A percentile compares a stretch with the other conserved stretches of the same genome.
These are phyloP conservation scores for Sturnira hondurensis DNA, from an alignment of 2,113 vertebrate species.

Conservation along the genomic window DNA sequence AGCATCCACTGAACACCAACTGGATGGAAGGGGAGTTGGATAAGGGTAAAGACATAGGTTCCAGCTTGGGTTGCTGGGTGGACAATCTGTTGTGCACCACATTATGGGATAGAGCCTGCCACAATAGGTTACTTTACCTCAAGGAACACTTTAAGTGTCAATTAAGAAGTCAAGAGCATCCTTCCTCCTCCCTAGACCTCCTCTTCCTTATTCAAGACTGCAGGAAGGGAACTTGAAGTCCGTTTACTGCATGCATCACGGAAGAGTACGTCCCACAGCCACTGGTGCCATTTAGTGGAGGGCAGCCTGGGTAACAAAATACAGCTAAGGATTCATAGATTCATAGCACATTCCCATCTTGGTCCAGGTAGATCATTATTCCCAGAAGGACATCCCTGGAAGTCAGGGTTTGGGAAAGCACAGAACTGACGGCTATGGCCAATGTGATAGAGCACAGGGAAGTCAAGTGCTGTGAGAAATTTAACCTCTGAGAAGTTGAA, in stretches of 20 bases:
- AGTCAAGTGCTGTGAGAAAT: background rate
- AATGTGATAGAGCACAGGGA: background rate
- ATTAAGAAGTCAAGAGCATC: background rate
- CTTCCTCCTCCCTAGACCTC: background rate
- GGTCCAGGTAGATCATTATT: background rate
- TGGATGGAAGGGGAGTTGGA: fast-evolving
- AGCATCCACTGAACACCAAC: background rate
- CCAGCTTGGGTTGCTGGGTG: background rate
- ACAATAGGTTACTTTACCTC: background rate
- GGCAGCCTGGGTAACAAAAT: background rate
- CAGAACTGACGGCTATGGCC: background rate
- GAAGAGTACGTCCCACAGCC: background rate
- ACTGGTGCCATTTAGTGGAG: background rate
- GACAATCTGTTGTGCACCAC: background rate
- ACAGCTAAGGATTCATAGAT: background rate
- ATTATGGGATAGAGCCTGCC: background rate
- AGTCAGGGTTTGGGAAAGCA: background rate
- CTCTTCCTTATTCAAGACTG: background rate
- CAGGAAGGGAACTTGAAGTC: background rate
- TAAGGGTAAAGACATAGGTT: background rate
- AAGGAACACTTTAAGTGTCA: background rate
- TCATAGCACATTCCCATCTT: background rate
- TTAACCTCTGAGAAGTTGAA: background rate
- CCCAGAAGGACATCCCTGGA: background rate
- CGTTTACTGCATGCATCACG: background rate